phyloP scores from a whole-genome alignment of 2,797 vertebrate genomes.

The Enteromius afrohamiltoni region DNA sequence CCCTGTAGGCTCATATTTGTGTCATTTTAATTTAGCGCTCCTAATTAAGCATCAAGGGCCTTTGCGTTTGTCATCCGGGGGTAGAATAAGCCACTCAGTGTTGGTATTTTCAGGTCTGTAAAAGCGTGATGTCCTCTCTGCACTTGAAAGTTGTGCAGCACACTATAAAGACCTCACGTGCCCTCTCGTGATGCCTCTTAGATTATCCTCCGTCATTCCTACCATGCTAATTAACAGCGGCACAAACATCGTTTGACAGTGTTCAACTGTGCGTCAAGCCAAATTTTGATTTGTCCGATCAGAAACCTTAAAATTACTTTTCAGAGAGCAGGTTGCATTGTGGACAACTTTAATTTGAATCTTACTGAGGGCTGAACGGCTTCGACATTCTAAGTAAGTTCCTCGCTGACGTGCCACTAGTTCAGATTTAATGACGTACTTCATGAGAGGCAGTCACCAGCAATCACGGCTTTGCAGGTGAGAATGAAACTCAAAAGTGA shows the following conservation, averaged over 20 bases:
- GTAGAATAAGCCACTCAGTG: constrained; percentile 47
- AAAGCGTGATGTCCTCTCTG: constrained; percentile 49
- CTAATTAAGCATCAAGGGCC: constrained; percentile 60
- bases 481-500: constrained; percentile 51
- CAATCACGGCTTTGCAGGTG: constrained; percentile 52
- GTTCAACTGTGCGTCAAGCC: background rate
- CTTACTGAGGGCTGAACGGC: constrained; percentile 9
- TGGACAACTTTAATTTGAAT: constrained; percentile 23
- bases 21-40: constrained; percentile 61
- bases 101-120: constrained; percentile 51
- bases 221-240: constrained; percentile 39
- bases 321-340: background rate
- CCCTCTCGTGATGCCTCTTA: constrained; percentile 9
- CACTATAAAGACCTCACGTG: constrained; percentile 5
- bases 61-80: constrained; percentile 53
- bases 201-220: constrained; percentile 16
- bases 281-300: constrained; percentile 18
- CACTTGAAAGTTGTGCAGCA: constrained; percentile 51
- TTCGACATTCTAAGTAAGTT: constrained; percentile 15
- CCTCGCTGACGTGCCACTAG: constrained; percentile 20
- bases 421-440: constrained; percentile 44
- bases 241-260: constrained; percentile 29
- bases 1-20: constrained; percentile 60
- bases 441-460: constrained; percentile 52
- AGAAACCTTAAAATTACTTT: constrained; percentile 33